phyloP scores from a whole-genome alignment of 2,888 invertebrate genomes.

The Dysmachus trigonus region DNA sequence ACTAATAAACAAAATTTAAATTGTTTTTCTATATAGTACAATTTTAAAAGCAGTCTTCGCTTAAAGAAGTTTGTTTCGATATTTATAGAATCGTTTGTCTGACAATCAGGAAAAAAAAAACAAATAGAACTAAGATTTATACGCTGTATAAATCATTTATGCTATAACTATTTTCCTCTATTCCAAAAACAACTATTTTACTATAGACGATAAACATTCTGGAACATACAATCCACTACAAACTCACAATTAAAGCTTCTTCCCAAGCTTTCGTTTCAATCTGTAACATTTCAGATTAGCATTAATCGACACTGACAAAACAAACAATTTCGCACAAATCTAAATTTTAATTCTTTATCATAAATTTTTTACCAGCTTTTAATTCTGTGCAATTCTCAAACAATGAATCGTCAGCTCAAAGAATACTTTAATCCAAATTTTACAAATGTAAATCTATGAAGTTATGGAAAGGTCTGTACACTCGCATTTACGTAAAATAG shows the following conservation, averaged over 20 bases:
- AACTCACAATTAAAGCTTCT: constrained; percentile 16
- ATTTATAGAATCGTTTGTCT: not conserved
- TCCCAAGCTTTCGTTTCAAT: not conserved
- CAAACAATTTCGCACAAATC: not conserved
- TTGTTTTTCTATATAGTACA: no score
- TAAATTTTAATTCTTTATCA: not conserved
- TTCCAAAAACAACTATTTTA: not conserved
- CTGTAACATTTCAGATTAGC: not conserved
- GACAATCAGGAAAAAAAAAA: not conserved
- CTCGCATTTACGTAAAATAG: not conserved
- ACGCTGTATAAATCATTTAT: not conserved
- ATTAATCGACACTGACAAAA: not conserved
- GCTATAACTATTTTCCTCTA: not conserved
- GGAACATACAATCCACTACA: not conserved
- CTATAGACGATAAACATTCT: not conserved
- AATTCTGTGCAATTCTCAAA: not conserved
- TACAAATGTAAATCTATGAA: not conserved
- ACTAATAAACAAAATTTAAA: no score
- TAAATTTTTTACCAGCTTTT: not conserved
- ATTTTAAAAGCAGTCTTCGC: no score
- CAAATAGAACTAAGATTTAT: not conserved
- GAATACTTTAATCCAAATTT: not conserved
- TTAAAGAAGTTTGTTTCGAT: no score
- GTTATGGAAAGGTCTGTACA: not conserved
- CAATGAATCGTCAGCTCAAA: not conserved